Evolutionary conservation across 2,888 invertebrate species (phyloP).

Genomic region (Electrophaes corylata): DNA sequence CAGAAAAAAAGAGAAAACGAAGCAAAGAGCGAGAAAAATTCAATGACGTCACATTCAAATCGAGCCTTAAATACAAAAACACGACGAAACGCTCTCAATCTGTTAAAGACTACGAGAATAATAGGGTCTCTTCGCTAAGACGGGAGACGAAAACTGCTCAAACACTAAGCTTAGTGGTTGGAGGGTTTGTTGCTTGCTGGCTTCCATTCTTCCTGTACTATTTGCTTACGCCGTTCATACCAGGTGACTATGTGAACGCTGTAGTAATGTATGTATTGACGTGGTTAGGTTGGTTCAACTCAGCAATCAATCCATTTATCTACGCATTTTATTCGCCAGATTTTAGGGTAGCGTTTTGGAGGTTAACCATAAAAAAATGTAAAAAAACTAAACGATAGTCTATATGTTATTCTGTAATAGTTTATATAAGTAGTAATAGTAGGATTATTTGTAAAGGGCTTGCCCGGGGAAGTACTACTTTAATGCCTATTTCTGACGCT

Average conservation of each 20-base stretch:
- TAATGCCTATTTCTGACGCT: too few species aligned
- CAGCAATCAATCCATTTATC: slow-evolving; percentile 95
- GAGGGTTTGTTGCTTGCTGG: slow-evolving; percentile 95
- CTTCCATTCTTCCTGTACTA: slow-evolving; percentile 94
- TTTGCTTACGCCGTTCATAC: slow-evolving; percentile 91
- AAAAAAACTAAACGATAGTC: slow-evolving; percentile 69
- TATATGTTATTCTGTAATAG: too few species aligned
- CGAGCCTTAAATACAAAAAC: slow-evolving; percentile 73
- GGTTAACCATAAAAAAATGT: slow-evolving; percentile 89
- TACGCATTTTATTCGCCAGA: slow-evolving; percentile 95
- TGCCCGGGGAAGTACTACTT: too few species aligned
- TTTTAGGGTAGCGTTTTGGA: slow-evolving; percentile 94
- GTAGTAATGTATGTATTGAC: slow-evolving; percentile 90
- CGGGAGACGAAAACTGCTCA: slow-evolving; percentile 95
- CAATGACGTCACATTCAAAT: slow-evolving; percentile 75
- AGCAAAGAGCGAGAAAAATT: slow-evolving; percentile 66
- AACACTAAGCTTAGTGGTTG: slow-evolving; percentile 93
- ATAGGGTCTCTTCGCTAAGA: slow-evolving; percentile 87
- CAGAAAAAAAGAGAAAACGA: slow-evolving; percentile 52
- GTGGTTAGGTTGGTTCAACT: slow-evolving; percentile 96
- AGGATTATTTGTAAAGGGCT: too few species aligned
- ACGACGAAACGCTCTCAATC: slow-evolving; percentile 78
- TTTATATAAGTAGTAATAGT: too few species aligned
- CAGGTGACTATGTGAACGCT: slow-evolving; percentile 83
- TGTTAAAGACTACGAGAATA: slow-evolving; percentile 82